Evolutionary conservation across 2,113 vertebrate species (phyloP).

Genomic region (Tylochromis polylepis): DNA sequence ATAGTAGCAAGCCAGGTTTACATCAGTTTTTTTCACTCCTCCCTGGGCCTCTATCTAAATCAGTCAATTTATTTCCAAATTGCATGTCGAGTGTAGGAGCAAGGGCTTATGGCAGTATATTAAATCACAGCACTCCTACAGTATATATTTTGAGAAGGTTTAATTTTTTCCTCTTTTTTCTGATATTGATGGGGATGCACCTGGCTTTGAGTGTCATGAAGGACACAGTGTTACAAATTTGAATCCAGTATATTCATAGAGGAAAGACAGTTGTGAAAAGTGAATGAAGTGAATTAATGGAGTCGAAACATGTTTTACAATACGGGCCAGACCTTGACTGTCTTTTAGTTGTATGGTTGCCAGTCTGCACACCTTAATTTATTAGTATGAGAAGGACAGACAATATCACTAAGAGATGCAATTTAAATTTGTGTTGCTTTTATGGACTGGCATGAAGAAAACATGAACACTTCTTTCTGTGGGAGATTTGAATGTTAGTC

Average conservation of each 20-base stretch:
- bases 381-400: conserved; percentile 59
- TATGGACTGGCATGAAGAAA: conserved; percentile 41
- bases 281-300: conserved; percentile 72
- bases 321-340: conserved; percentile 66
- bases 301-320: conserved; percentile 54
- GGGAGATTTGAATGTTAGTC: not conserved
- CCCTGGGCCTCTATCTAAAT: conserved; percentile 76
- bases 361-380: conserved; percentile 59
- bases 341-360: conserved; percentile 59
- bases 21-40: conserved; percentile 52
- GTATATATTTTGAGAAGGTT: conserved; percentile 75
- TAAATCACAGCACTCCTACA: conserved; percentile 76
- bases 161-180: conserved; percentile 72
- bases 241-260: conserved; percentile 66
- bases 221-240: conserved; percentile 74
- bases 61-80: conserved; percentile 85
- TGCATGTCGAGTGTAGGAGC: conserved; percentile 78
- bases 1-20: conserved; percentile 68
- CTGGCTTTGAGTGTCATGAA: conserved; percentile 73
- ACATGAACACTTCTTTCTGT: not conserved
- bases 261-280: conserved; percentile 62
- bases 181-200: conserved; percentile 76
- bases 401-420: conserved; percentile 26
- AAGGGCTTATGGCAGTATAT: conserved; percentile 76
- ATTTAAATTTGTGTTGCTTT: conserved; percentile 45